These are phyloP conservation scores for Aurelia sp. DNA, from an alignment of 30 jellyfish, hydroid and myxozoan genomes.

Conservation along the genomic window DNA sequence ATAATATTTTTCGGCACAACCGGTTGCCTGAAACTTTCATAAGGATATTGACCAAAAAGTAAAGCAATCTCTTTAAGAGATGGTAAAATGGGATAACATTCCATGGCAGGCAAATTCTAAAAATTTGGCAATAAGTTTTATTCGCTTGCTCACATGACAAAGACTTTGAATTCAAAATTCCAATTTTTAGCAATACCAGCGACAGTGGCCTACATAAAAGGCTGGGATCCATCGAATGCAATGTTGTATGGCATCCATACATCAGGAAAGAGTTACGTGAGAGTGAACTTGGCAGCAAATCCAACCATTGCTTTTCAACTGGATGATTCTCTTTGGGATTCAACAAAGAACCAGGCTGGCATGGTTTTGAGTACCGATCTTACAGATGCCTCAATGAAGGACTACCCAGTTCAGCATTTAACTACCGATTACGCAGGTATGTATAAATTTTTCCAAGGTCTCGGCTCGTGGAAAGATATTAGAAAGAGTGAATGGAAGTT, in stretches of 20 bases:
- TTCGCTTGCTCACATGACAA: too few species aligned
- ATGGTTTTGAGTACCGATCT: background rate
- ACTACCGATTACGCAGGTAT: conserved; percentile 13
- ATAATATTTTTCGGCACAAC: too few species aligned
- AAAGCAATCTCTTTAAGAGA: too few species aligned
- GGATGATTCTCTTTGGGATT: conserved; percentile 10
- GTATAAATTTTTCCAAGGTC: background rate
- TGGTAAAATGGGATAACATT: too few species aligned
- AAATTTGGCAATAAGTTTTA: too few species aligned
- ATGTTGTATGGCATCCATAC: conserved; percentile 17
- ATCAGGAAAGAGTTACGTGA: conserved; percentile 13
- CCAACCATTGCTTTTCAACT: conserved; percentile 5
- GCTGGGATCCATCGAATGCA: background rate
- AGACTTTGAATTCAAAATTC: too few species aligned
- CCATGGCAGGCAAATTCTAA: too few species aligned
- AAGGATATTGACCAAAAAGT: too few species aligned
- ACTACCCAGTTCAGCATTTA: background rate
- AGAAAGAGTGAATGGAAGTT: too few species aligned
- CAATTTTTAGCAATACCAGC: too few species aligned
- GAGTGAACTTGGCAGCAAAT: background rate
- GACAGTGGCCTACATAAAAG: background rate
- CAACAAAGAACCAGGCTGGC: conserved; percentile 6
- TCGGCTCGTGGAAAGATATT: too few species aligned
- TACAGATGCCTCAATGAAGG: background rate
- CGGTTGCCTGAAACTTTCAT: too few species aligned